Percentiles rank a stretch among this genome's conserved stretches.
phyloP scores from a whole-genome alignment of 2,888 invertebrate species.

The Pocota personata region DNA sequence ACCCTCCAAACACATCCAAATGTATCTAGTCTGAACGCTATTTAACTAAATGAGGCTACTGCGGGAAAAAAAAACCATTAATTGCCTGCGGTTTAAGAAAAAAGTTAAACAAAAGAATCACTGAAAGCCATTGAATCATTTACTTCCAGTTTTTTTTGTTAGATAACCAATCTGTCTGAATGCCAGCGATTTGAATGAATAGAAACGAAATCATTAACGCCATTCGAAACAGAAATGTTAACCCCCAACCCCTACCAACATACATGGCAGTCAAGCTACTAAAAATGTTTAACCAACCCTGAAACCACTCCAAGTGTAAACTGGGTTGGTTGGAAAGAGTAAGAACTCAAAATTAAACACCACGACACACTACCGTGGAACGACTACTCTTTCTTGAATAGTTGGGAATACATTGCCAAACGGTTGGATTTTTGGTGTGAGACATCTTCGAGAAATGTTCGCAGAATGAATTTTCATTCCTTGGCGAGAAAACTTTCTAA shows the following conservation, averaged over 20 bases:
- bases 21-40: slow-evolving; percentile 56
- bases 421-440: slow-evolving; percentile 31
- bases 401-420: slow-evolving; percentile 52
- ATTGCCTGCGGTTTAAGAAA: slow-evolving; percentile 61
- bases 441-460: slow-evolving; percentile 64
- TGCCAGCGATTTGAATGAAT: slow-evolving; percentile 57
- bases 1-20: background rate
- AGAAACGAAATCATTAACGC: slow-evolving; percentile 70
- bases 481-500: slow-evolving; percentile 55
- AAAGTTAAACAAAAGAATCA: slow-evolving; percentile 62
- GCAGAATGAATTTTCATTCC: slow-evolving; percentile 25
- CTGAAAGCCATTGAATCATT: slow-evolving; percentile 66
- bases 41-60: slow-evolving; percentile 64
- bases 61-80: slow-evolving; percentile 50
- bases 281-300: slow-evolving; percentile 62
- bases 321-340: background rate
- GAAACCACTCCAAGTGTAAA: slow-evolving; percentile 58
- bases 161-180: slow-evolving; percentile 72
- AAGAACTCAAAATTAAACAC: slow-evolving; percentile 69
- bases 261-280: slow-evolving; percentile 26
- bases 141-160: slow-evolving; percentile 24
- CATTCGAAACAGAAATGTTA: slow-evolving; percentile 65
- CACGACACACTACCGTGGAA: slow-evolving; percentile 64
- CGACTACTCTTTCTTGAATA: slow-evolving; percentile 13
- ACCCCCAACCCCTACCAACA: background rate